Percentiles rank a stretch among this genome's conserved stretches.
These are phyloP conservation scores for Thalpophila matura DNA, from an alignment of 2,888 invertebrate genomes.

Conservation along the genomic window DNA sequence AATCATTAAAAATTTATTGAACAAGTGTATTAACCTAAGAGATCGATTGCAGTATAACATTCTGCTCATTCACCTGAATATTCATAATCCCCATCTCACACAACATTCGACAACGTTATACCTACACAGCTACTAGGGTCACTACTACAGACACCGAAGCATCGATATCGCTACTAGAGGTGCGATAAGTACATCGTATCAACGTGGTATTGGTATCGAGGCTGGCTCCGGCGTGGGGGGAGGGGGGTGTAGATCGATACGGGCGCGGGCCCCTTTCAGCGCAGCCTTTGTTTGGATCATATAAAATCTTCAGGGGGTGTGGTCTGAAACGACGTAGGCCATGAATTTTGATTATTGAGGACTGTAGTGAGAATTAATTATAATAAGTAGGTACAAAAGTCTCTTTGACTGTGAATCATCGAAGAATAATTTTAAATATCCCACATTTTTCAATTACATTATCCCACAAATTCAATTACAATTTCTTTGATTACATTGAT, in stretches of 20 bases:
- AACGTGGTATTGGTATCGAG: conserved; percentile 57
- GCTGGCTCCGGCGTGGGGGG: conserved; percentile 21
- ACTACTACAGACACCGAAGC: conserved; percentile 13
- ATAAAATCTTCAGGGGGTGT: conserved; percentile 87
- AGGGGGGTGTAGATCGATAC: conserved; percentile 61
- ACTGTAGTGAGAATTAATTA: too few species aligned
- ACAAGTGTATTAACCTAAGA: too few species aligned
- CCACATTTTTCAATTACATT: too few species aligned
- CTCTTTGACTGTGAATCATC: too few species aligned
- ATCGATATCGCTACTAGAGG: conserved; percentile 45
- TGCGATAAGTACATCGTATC: conserved; percentile 58
- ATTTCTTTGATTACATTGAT: too few species aligned
- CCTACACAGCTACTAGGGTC: not conserved
- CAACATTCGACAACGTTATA: not conserved
- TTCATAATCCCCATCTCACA: not conserved
- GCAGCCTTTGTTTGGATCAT: conserved; percentile 85
- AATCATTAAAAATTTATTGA: too few species aligned
- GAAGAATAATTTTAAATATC: too few species aligned
- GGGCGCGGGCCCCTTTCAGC: conserved; percentile 64
- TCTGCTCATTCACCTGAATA: not conserved
- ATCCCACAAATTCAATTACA: too few species aligned
- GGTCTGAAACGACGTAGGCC: conserved; percentile 63
- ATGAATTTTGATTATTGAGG: conserved; percentile 52
- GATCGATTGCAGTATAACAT: not conserved
- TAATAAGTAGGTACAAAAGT: too few species aligned